phyloP scores from a whole-genome alignment of 2,113 vertebrate species.

The Epinephelus lanceolatus region DNA sequence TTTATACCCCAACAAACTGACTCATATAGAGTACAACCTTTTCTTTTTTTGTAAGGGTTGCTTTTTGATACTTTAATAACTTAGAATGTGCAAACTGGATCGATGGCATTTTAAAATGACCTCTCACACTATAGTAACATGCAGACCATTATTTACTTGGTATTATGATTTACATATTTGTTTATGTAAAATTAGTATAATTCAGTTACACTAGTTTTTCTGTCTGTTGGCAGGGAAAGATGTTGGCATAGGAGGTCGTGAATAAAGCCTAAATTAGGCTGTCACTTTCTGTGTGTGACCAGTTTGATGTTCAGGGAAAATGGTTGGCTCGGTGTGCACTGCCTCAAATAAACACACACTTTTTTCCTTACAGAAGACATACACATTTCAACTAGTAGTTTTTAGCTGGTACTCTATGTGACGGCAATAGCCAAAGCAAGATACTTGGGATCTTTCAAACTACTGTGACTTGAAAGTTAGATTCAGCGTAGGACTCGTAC shows the following conservation, averaged over 20 bases:
- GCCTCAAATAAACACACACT: constrained; percentile 56
- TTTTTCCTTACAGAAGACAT: constrained; percentile 51
- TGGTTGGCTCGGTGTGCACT: constrained; percentile 58
- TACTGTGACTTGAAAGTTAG: constrained; percentile 56
- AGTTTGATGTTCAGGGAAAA: constrained; percentile 56
- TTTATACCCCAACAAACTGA: constrained; percentile 85
- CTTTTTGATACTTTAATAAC: constrained; percentile 83
- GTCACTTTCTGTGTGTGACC: constrained; percentile 67
- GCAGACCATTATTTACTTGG: constrained; percentile 64
- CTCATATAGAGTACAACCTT: constrained; percentile 73
- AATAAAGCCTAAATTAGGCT: constrained; percentile 85
- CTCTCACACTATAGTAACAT: constrained; percentile 65
- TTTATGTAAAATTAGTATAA: constrained; percentile 60
- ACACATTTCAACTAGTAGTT: constrained; percentile 62
- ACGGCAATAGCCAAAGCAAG: constrained; percentile 40
- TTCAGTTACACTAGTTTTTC: constrained; percentile 75
- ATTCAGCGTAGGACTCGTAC: constrained; percentile 33
- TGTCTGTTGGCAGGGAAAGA: constrained; percentile 81
- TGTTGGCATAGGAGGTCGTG: constrained; percentile 65
- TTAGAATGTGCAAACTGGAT: constrained; percentile 75
- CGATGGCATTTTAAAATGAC: constrained; percentile 72
- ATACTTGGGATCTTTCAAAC: constrained; percentile 59
- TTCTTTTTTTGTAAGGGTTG: constrained; percentile 80
- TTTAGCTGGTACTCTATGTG: constrained; percentile 63
- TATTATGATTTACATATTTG: constrained; percentile 72